phyloP scores from a whole-genome alignment of 2,888 invertebrate genomes.

The Andrena praecox region DNA sequence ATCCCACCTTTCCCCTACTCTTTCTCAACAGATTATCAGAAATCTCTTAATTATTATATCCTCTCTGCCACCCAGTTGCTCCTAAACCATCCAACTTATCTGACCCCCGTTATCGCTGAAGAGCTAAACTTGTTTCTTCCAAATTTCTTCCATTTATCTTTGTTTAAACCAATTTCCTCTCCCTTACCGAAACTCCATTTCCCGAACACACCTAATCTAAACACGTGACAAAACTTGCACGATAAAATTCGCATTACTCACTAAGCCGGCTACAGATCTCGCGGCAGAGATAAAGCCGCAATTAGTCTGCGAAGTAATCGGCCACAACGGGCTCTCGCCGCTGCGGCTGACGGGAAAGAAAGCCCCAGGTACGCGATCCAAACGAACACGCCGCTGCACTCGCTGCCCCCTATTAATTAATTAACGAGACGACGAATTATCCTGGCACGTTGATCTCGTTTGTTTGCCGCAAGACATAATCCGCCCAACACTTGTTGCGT shows the following conservation, averaged over 20 bases:
- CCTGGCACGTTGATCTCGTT: constrained; percentile 45
- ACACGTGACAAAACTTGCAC: neutral
- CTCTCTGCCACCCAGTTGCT: no score
- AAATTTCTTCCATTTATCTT: no score
- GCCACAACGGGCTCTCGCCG: no score
- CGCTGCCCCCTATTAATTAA: constrained; percentile 27
- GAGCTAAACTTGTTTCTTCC: no score
- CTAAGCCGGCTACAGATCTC: constrained; percentile 5
- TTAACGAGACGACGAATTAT: constrained; percentile 37
- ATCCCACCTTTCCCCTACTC: no score
- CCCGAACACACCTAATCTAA: neutral
- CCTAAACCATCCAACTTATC: no score
- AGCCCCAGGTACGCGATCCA: neutral
- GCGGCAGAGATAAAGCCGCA: neutral
- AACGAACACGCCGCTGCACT: neutral
- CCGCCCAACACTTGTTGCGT: constrained; percentile 71
- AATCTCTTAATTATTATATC: no score
- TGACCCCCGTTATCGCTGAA: no score
- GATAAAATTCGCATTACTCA: neutral
- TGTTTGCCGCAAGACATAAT: constrained; percentile 56
- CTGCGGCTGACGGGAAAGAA: neutral
- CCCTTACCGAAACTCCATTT: no score
- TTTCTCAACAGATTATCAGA: no score
- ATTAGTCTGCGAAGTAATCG: constrained; percentile 24
- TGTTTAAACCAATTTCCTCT: no score